A percentile compares a stretch with the other conserved stretches of the same genome.
phyloP scores from a whole-genome alignment of 1,140 invertebrate species.

The Bombus sibiricus region DNA sequence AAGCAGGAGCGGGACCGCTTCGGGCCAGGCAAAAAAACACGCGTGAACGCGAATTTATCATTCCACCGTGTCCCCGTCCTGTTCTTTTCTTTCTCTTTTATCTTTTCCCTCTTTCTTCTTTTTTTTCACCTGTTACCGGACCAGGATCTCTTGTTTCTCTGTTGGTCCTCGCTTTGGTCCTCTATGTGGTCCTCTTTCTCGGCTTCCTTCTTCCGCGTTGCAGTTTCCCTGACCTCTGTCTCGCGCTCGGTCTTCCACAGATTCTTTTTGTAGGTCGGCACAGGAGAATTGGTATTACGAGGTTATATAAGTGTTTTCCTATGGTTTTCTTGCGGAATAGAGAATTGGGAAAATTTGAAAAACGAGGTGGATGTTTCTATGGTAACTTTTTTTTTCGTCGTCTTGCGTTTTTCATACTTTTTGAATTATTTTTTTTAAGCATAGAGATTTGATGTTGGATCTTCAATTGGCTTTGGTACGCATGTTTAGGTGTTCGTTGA shows the following conservation, averaged over 20 bases:
- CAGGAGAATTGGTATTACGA: too few species aligned
- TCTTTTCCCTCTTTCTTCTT: neutral
- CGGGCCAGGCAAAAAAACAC: conserved; percentile 53
- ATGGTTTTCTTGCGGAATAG: neutral
- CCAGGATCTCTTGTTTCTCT: conserved; percentile 2
- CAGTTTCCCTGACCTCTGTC: conserved; percentile 6
- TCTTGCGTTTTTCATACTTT: neutral
- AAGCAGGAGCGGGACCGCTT: conserved; percentile 42
- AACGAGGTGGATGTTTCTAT: too few species aligned
- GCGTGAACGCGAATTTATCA: conserved; percentile 66
- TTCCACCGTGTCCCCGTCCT: conserved; percentile 9
- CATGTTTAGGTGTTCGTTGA: too few species aligned
- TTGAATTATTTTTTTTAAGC: neutral
- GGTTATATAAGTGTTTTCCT: neutral
- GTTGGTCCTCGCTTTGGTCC: neutral
- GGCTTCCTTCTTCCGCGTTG: conserved; percentile 31
- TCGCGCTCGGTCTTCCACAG: neutral
- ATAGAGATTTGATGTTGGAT: neutral
- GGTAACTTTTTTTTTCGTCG: too few species aligned
- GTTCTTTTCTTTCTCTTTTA: neutral
- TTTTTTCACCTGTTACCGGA: conserved; percentile 9
- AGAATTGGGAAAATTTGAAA: neutral
- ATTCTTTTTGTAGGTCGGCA: neutral
- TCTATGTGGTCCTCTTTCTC: neutral
- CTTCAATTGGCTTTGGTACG: neutral